phyloP scores from a whole-genome alignment of 2,888 invertebrate genomes.

The Galerucella calmariensis region DNA sequence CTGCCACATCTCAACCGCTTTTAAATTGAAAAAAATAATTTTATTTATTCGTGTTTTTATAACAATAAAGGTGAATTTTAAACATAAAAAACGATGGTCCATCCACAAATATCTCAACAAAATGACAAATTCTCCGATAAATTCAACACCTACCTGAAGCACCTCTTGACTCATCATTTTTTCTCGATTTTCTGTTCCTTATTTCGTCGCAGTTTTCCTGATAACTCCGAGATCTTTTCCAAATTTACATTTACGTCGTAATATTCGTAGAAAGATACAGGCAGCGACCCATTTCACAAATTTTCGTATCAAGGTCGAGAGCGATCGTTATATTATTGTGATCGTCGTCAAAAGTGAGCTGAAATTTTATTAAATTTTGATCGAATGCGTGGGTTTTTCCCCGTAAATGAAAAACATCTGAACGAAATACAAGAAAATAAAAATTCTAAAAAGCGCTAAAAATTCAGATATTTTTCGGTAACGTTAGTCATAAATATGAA shows the following conservation, averaged over 20 bases:
- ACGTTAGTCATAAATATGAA: not conserved
- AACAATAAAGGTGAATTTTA: too few relatives aligned
- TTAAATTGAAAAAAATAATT: too few relatives aligned
- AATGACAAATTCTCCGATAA: not conserved
- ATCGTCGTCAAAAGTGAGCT: not conserved
- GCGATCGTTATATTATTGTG: not conserved
- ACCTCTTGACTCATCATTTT: constrained; percentile 59
- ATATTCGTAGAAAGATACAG: constrained; percentile 9
- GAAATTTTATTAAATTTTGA: constrained; percentile 11
- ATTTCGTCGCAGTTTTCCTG: not conserved
- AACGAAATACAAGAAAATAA: not conserved
- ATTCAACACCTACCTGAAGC: constrained; percentile 32
- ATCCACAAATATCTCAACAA: not conserved
- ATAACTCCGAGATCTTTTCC: constrained; percentile 10
- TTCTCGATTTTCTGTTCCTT: constrained; percentile 12
- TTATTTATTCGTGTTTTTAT: too few relatives aligned
- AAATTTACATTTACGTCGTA: constrained; percentile 14
- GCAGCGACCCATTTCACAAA: constrained; percentile 33
- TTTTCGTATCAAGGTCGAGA: constrained; percentile 15
- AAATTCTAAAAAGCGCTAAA: too few relatives aligned
- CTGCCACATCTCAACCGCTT: too few relatives aligned
- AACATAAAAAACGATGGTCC: not conserved
- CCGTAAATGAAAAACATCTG: constrained; percentile 6
- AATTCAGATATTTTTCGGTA: not conserved
- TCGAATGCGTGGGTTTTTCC: not conserved